These are phyloP conservation scores for Rhabdomys pumilio DNA, from an alignment of 2,797 vertebrate genomes.

Conservation along the genomic window DNA sequence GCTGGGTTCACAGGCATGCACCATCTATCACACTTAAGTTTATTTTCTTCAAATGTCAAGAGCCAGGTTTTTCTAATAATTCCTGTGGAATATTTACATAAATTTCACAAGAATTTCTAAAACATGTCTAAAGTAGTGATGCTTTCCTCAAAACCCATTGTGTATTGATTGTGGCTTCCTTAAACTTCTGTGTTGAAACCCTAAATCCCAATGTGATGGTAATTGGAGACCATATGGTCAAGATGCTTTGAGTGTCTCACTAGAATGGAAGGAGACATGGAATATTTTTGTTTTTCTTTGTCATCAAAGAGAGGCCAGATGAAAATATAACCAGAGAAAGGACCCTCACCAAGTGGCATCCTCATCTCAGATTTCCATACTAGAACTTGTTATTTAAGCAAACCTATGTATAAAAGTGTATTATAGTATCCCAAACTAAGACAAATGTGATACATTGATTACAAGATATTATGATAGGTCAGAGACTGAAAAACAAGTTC, in stretches of 20 bases:
- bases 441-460: not conserved
- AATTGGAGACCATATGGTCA: not conserved
- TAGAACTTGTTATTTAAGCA: not conserved
- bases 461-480: not conserved
- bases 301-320: not conserved
- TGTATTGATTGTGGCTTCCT: not conserved
- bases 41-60: conserved; percentile 19
- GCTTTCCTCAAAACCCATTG: not conserved
- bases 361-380: not conserved
- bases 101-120: conserved; percentile 17
- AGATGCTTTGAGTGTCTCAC: not conserved
- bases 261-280: not conserved
- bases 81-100: not conserved
- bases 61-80: conserved; percentile 7
- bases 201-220: not conserved
- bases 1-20: no score
- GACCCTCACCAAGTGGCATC: not conserved
- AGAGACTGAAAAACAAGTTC: not conserved
- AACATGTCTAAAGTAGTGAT: not conserved
- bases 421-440: not conserved
- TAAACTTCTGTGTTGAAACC: not conserved
- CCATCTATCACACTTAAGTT: not conserved
- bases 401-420: not conserved
- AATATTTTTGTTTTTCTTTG: not conserved
- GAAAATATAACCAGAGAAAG: not conserved